These are phyloP conservation scores for Physella acuta DNA, from an alignment of 1,140 invertebrate species.

Conservation along the genomic window DNA sequence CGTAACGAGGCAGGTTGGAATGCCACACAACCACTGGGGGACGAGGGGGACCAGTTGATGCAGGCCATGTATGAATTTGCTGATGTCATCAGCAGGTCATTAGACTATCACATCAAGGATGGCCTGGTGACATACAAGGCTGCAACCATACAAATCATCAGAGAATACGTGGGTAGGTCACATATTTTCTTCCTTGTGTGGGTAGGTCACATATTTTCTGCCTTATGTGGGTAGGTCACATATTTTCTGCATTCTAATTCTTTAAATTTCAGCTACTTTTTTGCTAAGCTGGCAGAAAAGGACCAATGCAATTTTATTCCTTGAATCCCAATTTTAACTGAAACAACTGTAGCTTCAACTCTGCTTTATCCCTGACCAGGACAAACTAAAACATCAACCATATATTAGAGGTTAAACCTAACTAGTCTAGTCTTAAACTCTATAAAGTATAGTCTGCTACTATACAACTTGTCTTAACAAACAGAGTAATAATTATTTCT, in stretches of 20 bases:
- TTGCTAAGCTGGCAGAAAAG: not conserved
- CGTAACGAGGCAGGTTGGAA: constrained; percentile 51
- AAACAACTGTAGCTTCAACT: too few relatives aligned
- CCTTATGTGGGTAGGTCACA: not conserved
- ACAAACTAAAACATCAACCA: too few relatives aligned
- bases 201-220: not conserved
- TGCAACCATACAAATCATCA: constrained; percentile 34
- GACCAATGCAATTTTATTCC: not conserved
- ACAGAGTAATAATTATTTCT: too few relatives aligned
- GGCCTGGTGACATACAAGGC: constrained; percentile 29
- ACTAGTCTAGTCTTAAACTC: too few relatives aligned
- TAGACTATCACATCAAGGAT: constrained; percentile 49
- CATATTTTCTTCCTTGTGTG: not conserved
- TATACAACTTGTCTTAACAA: too few relatives aligned
- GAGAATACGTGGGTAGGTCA: constrained; percentile 47
- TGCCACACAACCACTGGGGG: constrained; percentile 45
- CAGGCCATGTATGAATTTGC: constrained; percentile 47
- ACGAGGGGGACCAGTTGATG: constrained; percentile 52
- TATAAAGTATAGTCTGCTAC: too few relatives aligned
- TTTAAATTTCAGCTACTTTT: not conserved
- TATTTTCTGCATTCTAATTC: not conserved
- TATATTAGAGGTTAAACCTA: too few relatives aligned
- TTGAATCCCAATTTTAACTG: too few relatives aligned
- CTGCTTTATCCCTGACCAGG: too few relatives aligned
- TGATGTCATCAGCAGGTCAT: constrained; percentile 42